These are phyloP conservation scores for Drosophila sp. DNA, from an alignment of 1,140 invertebrate species.

Conservation along the genomic window DNA sequence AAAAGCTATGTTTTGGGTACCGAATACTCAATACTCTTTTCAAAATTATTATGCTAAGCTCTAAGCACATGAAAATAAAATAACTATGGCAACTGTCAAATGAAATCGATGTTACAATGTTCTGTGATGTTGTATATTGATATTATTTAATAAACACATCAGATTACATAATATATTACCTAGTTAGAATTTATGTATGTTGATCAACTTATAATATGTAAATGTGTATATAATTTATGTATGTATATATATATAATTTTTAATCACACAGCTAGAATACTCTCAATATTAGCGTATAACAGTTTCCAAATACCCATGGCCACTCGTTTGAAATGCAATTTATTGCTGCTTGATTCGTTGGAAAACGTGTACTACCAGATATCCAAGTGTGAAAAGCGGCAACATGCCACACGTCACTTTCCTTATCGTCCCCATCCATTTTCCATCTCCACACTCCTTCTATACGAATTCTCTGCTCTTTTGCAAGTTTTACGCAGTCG, in stretches of 20 bases:
- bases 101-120: too few relatives aligned
- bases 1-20: neutral
- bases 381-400: slow-evolving; percentile 35
- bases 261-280: neutral
- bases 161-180: too few relatives aligned
- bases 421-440: neutral
- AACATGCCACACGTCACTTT: slow-evolving; percentile 8
- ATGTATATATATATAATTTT: too few relatives aligned
- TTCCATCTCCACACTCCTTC: neutral
- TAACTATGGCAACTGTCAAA: too few relatives aligned
- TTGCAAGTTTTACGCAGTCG: slow-evolving; percentile 28
- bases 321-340: slow-evolving; percentile 29
- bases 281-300: neutral
- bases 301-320: neutral
- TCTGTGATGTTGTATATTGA: too few relatives aligned
- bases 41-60: too few relatives aligned
- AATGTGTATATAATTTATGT: too few relatives aligned
- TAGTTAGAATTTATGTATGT: too few relatives aligned
- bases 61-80: too few relatives aligned
- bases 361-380: slow-evolving; percentile 35
- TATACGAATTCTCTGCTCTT: neutral
- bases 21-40: neutral
- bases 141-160: too few relatives aligned
- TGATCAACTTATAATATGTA: too few relatives aligned
- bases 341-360: slow-evolving; percentile 25